Percentiles rank a stretch among this genome's conserved stretches.
These are phyloP conservation scores for Conomelus anceps DNA, from an alignment of 2,888 invertebrate genomes.

Conservation along the genomic window DNA sequence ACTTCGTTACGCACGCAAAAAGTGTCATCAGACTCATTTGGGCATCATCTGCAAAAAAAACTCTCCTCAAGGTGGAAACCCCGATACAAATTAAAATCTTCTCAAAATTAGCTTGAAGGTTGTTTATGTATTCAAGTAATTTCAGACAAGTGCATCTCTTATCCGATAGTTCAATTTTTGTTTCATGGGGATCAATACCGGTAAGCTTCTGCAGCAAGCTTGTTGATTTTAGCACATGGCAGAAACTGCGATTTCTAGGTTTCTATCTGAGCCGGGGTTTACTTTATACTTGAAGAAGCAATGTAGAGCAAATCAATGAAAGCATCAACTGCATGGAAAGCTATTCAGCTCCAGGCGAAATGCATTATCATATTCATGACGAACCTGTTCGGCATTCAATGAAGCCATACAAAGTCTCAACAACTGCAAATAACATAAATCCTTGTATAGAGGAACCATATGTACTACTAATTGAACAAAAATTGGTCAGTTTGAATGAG, in stretches of 20 bases:
- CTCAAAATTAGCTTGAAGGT: no score
- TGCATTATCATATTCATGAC: not conserved
- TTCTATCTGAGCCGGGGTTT: not conserved
- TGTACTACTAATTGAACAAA: not conserved
- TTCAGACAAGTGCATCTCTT: no score
- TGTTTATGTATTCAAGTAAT: no score
- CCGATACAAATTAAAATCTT: no score
- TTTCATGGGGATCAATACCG: no score
- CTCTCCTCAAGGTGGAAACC: no score
- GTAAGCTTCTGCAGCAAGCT: not conserved
- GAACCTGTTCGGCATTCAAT: not conserved
- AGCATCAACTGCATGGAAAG: not conserved
- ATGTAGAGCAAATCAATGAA: not conserved
- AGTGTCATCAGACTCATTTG: no score
- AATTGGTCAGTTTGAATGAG: no score
- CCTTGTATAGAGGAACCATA: not conserved
- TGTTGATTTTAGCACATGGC: not conserved
- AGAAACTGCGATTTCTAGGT: not conserved
- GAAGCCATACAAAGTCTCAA: not conserved
- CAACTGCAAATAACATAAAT: not conserved
- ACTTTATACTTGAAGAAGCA: not conserved
- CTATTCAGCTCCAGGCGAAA: not conserved
- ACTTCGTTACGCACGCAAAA: no score
- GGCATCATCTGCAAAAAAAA: no score
- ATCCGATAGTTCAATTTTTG: no score